Evolutionary conservation across 2,113 vertebrate species (phyloP).

Genomic region (Kobus ellipsiprymnus): DNA sequence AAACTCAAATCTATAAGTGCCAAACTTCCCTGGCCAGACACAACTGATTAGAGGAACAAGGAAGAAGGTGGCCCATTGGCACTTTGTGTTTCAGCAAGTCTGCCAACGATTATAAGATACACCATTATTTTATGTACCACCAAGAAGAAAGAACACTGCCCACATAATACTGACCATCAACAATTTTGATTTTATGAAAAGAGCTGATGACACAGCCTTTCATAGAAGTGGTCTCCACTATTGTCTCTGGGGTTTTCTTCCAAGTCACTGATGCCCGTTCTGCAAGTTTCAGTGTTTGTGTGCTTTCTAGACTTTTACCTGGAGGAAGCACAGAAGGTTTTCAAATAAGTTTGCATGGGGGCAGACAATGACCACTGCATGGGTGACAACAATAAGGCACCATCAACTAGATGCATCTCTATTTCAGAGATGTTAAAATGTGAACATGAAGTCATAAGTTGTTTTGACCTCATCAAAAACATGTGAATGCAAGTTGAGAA

Average conservation of each 20-base stretch:
- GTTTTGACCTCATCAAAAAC: conserved; percentile 1
- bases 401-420: neutral
- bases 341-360: neutral
- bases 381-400: neutral
- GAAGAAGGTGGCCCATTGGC: neutral
- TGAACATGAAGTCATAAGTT: neutral
- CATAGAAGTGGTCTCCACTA: neutral
- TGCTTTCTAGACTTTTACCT: neutral
- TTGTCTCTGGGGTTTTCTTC: neutral
- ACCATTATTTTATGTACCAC: neutral
- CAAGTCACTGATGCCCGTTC: neutral
- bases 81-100: neutral
- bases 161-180: neutral
- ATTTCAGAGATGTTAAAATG: neutral
- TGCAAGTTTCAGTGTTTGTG: neutral
- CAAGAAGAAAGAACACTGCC: neutral
- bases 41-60: neutral
- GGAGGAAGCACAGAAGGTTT: neutral
- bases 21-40: neutral
- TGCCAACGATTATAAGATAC: neutral
- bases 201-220: neutral
- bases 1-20: neutral
- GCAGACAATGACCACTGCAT: neutral
- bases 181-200: neutral
- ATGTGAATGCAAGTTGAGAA: neutral